phyloP scores from a whole-genome alignment of 1,140 invertebrate genomes.

The Temnothorax longispinosus region DNA sequence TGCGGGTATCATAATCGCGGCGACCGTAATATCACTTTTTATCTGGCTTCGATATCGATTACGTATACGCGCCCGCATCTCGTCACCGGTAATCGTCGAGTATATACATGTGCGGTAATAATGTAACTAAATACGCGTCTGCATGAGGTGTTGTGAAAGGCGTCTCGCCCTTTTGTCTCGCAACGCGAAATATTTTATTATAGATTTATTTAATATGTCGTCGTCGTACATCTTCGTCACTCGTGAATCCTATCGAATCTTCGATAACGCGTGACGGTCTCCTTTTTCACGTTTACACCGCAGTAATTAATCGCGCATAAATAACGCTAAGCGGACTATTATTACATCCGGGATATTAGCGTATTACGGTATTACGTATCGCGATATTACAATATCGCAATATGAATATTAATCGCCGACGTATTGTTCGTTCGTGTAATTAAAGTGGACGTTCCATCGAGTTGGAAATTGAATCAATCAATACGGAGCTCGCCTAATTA shows the following conservation, averaged over 20 bases:
- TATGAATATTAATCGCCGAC: slow-evolving; percentile 76
- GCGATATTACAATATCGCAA: slow-evolving; percentile 74
- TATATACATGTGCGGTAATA: slow-evolving; percentile 26
- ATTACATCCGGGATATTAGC: slow-evolving; percentile 72
- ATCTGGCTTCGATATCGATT: slow-evolving; percentile 61
- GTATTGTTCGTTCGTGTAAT: slow-evolving; percentile 71
- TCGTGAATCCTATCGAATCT: slow-evolving; percentile 30
- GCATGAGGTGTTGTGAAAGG: not conserved
- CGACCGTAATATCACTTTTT: slow-evolving; percentile 57
- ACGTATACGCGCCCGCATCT: slow-evolving; percentile 39
- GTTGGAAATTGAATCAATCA: slow-evolving; percentile 75
- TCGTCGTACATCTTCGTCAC: not conserved
- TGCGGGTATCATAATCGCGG: slow-evolving; percentile 58
- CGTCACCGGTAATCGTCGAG: slow-evolving; percentile 24
- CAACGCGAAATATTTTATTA: not conserved
- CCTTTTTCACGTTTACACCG: slow-evolving; percentile 50
- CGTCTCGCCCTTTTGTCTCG: not conserved
- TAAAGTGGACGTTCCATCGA: slow-evolving; percentile 74
- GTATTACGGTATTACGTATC: slow-evolving; percentile 71
- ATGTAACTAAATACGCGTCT: slow-evolving; percentile 41
- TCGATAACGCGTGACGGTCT: not conserved
- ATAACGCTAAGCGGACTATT: slow-evolving; percentile 73
- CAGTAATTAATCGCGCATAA: slow-evolving; percentile 73
- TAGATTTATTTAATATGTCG: not conserved
- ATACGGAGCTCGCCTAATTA: slow-evolving; percentile 73